Base-by-base conservation (phyloP, 1,140 invertebrate species). In the Diabrotica virgifera region DNA sequence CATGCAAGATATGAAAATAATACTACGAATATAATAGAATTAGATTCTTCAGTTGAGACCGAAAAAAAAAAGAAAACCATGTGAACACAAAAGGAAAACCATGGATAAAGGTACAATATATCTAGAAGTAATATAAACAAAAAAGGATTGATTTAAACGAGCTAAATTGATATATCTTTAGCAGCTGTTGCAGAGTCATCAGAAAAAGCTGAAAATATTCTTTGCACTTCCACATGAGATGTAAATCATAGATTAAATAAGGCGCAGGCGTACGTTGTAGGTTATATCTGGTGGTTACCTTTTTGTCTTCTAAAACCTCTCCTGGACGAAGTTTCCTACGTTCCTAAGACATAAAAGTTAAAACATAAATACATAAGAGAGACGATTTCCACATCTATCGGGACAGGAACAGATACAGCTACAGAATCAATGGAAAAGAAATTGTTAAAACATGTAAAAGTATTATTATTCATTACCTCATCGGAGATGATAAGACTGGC, bases 401-500 rank as follows among this genome's bases (percentile, higher is more conserved):
- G 52, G 52, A 53, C 51, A 60, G 52, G 51, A 54, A 53, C 51
- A 53, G 11, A 12, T 40, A 62, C 60, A 62, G 60, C 60, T 54
- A 65, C 46, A 65, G n/a, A 46, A 59, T 62, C 58, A 65, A 36
- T 58, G 4, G 7, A 63, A 63, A 67, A 67, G 6, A 52, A n/a
- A 57, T 5, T 5, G 40, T 46, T 46, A 10, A 46, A 46, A 10
- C 8, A 10, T 46, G 6, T 3, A 63, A 67, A 56, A 9, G n/a
- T 53, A 51, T 12, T 12, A n/a, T 10, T 10, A 11, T n/a, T 12
- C 6, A 58, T 36, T 88, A 96, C 94, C 91, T 96, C 94, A 80
- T 96, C 94, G 79, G 92, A 93, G 78, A 96, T 94, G 73, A 95
- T 91, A 67, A 95, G 84, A 73, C 92, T 94, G 65, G 93, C 90